phyloP scores from a whole-genome alignment of 2,888 invertebrate species.

The Augiades crinisus region DNA sequence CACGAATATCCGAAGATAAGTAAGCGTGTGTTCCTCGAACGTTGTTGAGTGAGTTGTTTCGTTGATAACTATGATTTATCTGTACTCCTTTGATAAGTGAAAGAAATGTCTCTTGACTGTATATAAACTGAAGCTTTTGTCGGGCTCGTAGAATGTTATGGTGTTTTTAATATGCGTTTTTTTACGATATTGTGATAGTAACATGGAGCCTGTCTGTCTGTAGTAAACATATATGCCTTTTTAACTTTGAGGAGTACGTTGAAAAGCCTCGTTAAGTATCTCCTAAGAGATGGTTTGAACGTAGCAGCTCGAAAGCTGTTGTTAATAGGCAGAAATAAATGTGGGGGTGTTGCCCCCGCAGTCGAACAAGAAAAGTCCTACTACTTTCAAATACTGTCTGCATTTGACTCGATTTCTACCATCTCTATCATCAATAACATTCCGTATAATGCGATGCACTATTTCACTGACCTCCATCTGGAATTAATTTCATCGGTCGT shows the following conservation, averaged over 20 bases:
- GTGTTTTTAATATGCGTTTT: slow-evolving; percentile 3
- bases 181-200: too few relatives aligned
- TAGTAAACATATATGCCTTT: too few relatives aligned
- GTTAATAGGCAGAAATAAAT: too few relatives aligned
- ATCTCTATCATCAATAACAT: slow-evolving; percentile 34
- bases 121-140: neutral
- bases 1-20: slow-evolving; percentile 19
- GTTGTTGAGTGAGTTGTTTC: slow-evolving; percentile 23
- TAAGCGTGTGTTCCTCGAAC: slow-evolving; percentile 14
- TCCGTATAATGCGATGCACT: slow-evolving; percentile 47
- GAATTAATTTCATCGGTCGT: slow-evolving; percentile 57
- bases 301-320: too few relatives aligned
- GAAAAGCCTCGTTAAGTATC: too few relatives aligned
- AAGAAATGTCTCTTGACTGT: slow-evolving; percentile 12
- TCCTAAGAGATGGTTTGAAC: too few relatives aligned
- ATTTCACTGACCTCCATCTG: slow-evolving; percentile 49
- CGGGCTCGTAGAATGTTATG: neutral
- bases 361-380: too few relatives aligned
- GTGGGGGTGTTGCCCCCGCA: too few relatives aligned
- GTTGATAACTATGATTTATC: slow-evolving; percentile 22
- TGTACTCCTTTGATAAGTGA: slow-evolving; percentile 18
- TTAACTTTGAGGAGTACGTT: too few relatives aligned
- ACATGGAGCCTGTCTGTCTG: too few relatives aligned
- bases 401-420: neutral
- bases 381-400: too few relatives aligned